These are phyloP conservation scores for Resseliella maxima DNA, from an alignment of 2,888 invertebrate genomes.

Conservation along the genomic window DNA sequence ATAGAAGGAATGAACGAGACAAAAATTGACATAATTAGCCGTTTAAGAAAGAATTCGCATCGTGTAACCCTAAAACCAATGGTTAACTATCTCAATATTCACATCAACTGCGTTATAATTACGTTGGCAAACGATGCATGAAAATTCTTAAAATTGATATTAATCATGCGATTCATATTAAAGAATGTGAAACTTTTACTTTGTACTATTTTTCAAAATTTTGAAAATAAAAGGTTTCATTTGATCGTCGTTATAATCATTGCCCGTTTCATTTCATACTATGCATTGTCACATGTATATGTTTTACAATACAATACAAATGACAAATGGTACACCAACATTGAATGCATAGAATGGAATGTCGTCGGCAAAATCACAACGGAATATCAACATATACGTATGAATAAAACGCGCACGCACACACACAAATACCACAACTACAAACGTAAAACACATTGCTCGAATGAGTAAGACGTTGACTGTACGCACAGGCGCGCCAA, in stretches of 20 bases:
- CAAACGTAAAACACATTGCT: not conserved
- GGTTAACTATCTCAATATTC: not conserved
- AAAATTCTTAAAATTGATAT: no score
- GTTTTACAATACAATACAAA: not conserved
- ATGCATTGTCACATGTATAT: no score
- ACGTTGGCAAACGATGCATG: no score
- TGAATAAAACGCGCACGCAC: no score
- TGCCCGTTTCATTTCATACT: not conserved
- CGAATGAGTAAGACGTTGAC: not conserved
- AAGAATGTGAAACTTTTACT: no score
- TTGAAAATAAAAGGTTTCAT: no score
- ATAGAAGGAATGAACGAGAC: not conserved
- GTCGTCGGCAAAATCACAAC: not conserved
- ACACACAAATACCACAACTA: not conserved
- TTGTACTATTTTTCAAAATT: no score
- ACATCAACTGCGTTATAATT: not conserved
- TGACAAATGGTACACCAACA: not conserved
- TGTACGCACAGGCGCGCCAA: slow-evolving; percentile 49
- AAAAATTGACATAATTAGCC: slow-evolving; percentile 12
- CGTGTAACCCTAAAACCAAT: slow-evolving; percentile 18
- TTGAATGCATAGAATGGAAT: not conserved
- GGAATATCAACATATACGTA: not conserved
- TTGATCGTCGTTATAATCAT: not conserved
- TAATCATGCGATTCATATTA: no score
- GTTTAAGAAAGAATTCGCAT: not conserved